These are phyloP conservation scores for Rousettus madagascariensis DNA, from an alignment of 2,797 vertebrate species.

Conservation along the genomic window DNA sequence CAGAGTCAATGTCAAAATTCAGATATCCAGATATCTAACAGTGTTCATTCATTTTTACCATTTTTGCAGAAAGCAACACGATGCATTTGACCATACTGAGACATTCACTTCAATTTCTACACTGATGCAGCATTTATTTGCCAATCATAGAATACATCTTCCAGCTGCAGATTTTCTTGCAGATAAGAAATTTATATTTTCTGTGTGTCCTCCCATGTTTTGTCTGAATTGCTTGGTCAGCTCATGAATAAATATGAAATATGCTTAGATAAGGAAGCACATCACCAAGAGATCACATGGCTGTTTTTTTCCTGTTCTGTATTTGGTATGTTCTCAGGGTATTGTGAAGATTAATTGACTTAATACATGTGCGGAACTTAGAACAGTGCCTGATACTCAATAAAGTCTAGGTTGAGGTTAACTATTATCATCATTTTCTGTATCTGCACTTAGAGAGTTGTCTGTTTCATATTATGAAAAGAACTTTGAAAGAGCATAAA, in stretches of 20 bases:
- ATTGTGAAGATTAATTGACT: neutral
- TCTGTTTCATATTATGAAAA: neutral
- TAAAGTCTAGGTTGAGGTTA: neutral
- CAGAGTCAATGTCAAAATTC: neutral
- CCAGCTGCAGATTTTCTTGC: constrained; percentile 38
- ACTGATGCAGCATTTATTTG: neutral
- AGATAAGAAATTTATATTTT: neutral
- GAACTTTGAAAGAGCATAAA: neutral
- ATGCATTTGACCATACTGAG: neutral
- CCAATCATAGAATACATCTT: neutral
- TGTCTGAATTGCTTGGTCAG: constrained; percentile 12
- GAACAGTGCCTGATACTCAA: neutral
- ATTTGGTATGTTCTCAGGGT: neutral
- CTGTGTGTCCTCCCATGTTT: neutral
- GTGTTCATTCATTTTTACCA: neutral
- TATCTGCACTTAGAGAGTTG: neutral
- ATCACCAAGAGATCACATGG: neutral
- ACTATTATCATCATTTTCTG: neutral
- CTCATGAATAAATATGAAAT: constrained; percentile 7
- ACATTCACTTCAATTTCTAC: neutral
- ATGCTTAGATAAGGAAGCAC: neutral
- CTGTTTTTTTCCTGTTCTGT: neutral
- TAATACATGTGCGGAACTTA: neutral
- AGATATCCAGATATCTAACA: neutral
- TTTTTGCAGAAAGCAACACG: neutral